Base-by-base conservation (phyloP, 2,113 vertebrate species). In the Erinaceus europaeus region DNA sequence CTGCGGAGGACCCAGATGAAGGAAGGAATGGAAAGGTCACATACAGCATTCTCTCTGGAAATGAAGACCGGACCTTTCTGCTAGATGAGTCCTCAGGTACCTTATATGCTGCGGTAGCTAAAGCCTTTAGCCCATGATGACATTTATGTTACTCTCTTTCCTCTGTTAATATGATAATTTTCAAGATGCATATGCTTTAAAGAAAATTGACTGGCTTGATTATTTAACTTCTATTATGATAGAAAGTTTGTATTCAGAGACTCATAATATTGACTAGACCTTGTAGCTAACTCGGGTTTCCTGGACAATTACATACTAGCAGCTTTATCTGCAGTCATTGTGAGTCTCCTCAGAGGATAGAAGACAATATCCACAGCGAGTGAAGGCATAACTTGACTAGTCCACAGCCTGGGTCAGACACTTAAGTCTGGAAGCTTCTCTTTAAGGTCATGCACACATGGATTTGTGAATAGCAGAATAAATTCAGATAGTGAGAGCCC, bases 41-140 rank as follows among this genome's bases (percentile, higher is more conserved):
- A 0, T 99, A 98, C 61, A 90, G 92, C 85, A 95, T 99, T 76
- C 74, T 97, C 59, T 97, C 97, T n/a, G 98, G 98, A 89, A 98
- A 98, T 90, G 94, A 97, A 86, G 91, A 97, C 21, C 93, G 92
- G 75, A 27, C 96, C 7, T 99, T 99, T 94, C 23, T 83, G 5
- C 92, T 99, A 52, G 97, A 98, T 74, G 94, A 97, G 90, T 96
- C 95, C 65, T 98, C 98, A 97, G 99, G 99, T 99, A 97, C 15
- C 21, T 53, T 80, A 23, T 61, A 6, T 53, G 20, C 50, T 59
- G n/a, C 25, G 29, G 83, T 50, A 40, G 1, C 82, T 32, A 64
- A 62, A 93, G 20, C 25, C 40, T 80, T 9, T 34, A 20, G 29
- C 68, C 32, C 52, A 50, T 62, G 52, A 18, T 74, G 72, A 52